Conservation (phyloP, 2,113 vertebrate species). For the Vimba vimba region DNA sequence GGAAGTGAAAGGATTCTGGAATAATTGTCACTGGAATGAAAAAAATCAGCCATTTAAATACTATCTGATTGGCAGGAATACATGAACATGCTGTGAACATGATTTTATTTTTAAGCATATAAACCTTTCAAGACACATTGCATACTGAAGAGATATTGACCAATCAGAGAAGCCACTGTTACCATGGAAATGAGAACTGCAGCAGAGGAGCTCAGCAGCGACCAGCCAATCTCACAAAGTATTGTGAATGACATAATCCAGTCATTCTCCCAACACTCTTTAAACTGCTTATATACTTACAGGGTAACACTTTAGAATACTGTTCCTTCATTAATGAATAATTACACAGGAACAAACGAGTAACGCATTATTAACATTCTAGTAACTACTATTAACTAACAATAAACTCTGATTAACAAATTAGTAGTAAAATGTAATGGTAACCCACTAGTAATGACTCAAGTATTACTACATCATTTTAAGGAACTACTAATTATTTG, state of each 20-base stretch:
- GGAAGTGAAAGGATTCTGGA: background rate
- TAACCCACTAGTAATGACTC: no score
- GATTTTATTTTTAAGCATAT: background rate
- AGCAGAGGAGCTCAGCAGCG: background rate
- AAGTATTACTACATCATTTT: no score
- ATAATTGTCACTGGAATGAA: background rate
- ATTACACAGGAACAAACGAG: no score
- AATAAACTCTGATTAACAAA: no score
- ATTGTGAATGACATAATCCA: background rate
- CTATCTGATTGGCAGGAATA: background rate
- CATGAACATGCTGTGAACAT: background rate
- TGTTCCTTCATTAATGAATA: no score
- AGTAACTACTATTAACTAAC: no score
- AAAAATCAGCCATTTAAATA: background rate
- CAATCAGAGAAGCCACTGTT: slow-evolving; percentile 24
- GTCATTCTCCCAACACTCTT: background rate
- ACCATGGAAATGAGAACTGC: slow-evolving; percentile 21
- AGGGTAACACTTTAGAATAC: no score
- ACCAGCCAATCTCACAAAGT: background rate
- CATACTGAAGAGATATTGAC: background rate
- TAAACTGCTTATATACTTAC: background rate
- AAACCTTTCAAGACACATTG: background rate
- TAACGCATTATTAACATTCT: no score
- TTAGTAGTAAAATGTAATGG: no score
- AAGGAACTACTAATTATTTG: no score